Percentiles rank a stretch among this genome's conserved stretches.
Conservation (phyloP, 2,113 vertebrate genomes). For the Trematomus loennbergii region DNA sequence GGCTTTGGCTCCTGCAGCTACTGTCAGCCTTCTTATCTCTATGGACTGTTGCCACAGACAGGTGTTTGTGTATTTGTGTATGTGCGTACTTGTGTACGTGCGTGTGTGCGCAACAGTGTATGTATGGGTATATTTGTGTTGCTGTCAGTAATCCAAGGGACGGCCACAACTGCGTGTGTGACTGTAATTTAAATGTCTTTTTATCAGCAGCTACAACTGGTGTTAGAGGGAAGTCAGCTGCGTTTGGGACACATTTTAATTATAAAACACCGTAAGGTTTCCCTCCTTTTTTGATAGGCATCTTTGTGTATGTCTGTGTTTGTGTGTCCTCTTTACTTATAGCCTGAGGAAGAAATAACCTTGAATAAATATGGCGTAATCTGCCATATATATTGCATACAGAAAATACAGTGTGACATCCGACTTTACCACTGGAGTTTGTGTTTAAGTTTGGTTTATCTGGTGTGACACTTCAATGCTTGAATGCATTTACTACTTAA, state of each 20-base stretch:
- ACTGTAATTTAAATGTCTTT: neutral
- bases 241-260: constrained; percentile 58
- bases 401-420: constrained; percentile 15
- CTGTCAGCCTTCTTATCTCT: constrained; percentile 70
- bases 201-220: constrained; percentile 8
- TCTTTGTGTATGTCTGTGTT: constrained; percentile 10
- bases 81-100: neutral
- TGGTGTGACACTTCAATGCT: neutral
- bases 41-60: constrained; percentile 69
- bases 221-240: constrained; percentile 46
- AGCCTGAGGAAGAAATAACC: constrained; percentile 1
- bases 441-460: constrained; percentile 8
- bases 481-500: neutral
- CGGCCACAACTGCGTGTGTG: constrained; percentile 16
- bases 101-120: constrained; percentile 22
- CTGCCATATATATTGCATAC: neutral
- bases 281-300: constrained; percentile 4
- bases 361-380: constrained; percentile 10
- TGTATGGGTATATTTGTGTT: constrained; percentile 22
- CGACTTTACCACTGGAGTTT: constrained; percentile 7
- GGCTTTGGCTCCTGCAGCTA: constrained; percentile 70
- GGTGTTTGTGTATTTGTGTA: constrained; percentile 44
- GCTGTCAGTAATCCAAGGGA: constrained; percentile 31
- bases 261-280: constrained; percentile 44
- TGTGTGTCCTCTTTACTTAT: neutral